Conservation (phyloP, 2,113 vertebrate species). For the Fulmarus glacialis region DNA sequence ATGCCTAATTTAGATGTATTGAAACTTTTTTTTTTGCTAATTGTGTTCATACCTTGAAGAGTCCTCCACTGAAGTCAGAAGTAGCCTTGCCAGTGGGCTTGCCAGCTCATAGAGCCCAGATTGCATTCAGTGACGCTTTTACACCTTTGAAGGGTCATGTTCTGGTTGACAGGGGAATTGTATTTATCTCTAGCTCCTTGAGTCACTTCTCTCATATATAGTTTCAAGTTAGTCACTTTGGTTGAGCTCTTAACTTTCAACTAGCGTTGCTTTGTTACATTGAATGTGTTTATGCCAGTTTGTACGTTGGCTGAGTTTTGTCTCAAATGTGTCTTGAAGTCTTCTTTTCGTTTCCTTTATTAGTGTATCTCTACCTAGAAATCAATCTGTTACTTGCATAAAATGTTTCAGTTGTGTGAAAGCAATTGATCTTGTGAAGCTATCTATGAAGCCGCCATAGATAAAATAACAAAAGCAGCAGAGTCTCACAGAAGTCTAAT, state of each 20-base stretch:
- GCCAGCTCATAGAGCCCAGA: neutral
- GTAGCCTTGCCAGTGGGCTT: neutral
- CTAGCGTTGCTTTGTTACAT: neutral
- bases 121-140: neutral
- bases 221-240: neutral
- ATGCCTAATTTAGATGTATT: neutral
- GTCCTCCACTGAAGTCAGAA: neutral
- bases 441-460: accelerated
- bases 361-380: neutral
- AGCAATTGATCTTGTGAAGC: neutral
- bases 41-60: neutral
- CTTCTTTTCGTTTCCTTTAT: neutral
- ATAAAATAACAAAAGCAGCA: neutral
- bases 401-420: neutral
- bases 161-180: neutral
- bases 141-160: neutral
- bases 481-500: neutral
- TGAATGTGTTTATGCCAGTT: neutral
- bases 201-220: accelerated
- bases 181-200: neutral
- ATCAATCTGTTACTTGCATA: neutral
- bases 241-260: neutral
- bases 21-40: neutral
- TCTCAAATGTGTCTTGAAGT: neutral
- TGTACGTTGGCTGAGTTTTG: neutral